These are phyloP conservation scores for Elegia similella DNA, from an alignment of 2,888 invertebrate genomes.

Conservation along the genomic window DNA sequence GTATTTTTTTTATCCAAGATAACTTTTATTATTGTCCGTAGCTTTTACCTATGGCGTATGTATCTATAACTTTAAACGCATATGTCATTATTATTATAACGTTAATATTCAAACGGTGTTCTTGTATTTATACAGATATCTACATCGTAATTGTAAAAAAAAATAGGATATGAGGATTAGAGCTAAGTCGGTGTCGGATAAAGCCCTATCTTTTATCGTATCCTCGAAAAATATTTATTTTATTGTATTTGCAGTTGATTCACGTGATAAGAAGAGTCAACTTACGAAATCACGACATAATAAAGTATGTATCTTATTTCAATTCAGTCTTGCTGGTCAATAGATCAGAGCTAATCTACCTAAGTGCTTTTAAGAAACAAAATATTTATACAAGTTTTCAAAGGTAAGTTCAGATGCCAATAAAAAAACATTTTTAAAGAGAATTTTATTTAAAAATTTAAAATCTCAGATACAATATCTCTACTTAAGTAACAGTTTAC, in stretches of 20 bases:
- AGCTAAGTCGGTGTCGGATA: background rate
- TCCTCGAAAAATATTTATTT: background rate
- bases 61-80: too few relatives aligned
- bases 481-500: conserved; percentile 61
- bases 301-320: background rate
- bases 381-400: too few relatives aligned
- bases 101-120: too few relatives aligned
- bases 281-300: background rate
- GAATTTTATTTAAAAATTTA: conserved; percentile 43
- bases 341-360: background rate
- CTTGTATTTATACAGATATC: too few relatives aligned
- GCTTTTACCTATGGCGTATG: too few relatives aligned
- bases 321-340: background rate
- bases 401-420: background rate
- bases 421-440: background rate
- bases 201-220: background rate
- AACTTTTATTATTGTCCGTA: too few relatives aligned
- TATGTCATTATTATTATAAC: too few relatives aligned
- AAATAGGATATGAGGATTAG: too few relatives aligned
- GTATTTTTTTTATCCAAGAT: too few relatives aligned
- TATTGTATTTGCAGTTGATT: background rate
- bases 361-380: background rate
- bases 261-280: background rate
- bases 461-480: conserved; percentile 43
- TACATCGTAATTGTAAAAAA: too few relatives aligned